phyloP scores from a whole-genome alignment of 1,140 invertebrate genomes.

The Danaus melanippus region DNA sequence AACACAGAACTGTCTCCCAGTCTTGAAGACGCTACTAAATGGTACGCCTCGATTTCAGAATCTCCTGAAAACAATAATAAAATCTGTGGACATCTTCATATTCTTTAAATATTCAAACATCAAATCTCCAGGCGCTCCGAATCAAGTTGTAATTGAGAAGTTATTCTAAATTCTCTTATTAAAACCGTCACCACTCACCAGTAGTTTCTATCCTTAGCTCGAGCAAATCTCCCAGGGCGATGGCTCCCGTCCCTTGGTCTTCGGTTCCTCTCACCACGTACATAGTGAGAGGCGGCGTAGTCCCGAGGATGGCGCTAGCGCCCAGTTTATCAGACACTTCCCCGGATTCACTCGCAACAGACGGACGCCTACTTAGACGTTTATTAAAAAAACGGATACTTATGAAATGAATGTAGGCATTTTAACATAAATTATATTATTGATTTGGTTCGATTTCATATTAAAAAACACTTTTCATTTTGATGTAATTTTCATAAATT shows the following conservation, averaged over 20 bases:
- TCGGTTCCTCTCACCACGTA: constrained; percentile 54
- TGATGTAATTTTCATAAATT: no score
- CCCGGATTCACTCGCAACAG: constrained; percentile 29
- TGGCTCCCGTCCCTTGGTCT: constrained; percentile 28
- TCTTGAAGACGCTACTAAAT: constrained; percentile 69
- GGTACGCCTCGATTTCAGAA: constrained; percentile 70
- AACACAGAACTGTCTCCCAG: constrained; percentile 71
- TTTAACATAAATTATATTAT: no score
- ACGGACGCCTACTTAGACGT: constrained; percentile 26
- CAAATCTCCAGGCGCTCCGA: no score
- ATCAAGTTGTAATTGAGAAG: no score
- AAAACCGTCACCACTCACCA: constrained; percentile 21
- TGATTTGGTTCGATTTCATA: no score
- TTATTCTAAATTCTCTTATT: neutral
- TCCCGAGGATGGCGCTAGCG: constrained; percentile 43
- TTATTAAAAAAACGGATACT: no score
- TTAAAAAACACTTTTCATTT: no score
- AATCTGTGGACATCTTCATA: neutral
- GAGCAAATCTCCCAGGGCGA: constrained; percentile 58
- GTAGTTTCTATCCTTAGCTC: constrained; percentile 62
- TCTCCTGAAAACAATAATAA: constrained; percentile 28
- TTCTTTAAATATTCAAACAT: no score
- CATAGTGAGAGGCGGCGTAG: constrained; percentile 46
- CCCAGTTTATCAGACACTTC: constrained; percentile 25
- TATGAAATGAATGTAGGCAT: no score